These are phyloP conservation scores for Ophiodon elongatus DNA, from an alignment of 2,113 vertebrate genomes.

Conservation along the genomic window DNA sequence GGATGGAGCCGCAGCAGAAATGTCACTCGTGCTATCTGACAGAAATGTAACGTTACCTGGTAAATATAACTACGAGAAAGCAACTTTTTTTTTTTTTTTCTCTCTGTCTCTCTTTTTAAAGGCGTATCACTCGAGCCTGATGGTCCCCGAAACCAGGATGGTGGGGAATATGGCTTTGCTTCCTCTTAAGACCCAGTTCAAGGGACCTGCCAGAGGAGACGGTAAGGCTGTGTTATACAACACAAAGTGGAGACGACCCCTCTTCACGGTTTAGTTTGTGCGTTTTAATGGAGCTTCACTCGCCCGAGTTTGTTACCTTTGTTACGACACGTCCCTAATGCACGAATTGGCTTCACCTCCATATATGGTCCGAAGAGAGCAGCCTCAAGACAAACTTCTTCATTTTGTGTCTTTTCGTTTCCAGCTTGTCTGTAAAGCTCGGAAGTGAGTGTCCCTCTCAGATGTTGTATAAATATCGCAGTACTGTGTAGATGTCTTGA, in stretches of 20 bases:
- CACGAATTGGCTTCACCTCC: slow-evolving; percentile 44
- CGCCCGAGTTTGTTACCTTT: background rate
- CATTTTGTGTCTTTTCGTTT: background rate
- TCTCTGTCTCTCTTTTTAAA: slow-evolving; percentile 47
- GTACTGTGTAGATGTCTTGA: too few species aligned
- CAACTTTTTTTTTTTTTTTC: background rate
- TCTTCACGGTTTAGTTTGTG: background rate
- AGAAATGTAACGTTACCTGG: background rate
- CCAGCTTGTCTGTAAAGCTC: background rate
- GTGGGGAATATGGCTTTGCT: slow-evolving; percentile 97
- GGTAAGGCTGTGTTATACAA: slow-evolving; percentile 78
- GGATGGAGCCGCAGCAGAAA: background rate
- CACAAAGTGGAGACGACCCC: background rate
- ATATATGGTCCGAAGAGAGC: slow-evolving; percentile 64
- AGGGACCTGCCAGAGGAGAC: slow-evolving; percentile 95
- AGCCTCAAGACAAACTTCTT: slow-evolving; percentile 22
- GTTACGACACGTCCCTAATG: slow-evolving; percentile 41
- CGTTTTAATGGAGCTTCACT: too few species aligned
- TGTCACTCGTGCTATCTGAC: background rate
- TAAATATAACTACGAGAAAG: slow-evolving; percentile 17
- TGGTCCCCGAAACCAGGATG: slow-evolving; percentile 91
- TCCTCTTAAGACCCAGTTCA: slow-evolving; percentile 96
- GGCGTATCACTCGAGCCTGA: slow-evolving; percentile 96
- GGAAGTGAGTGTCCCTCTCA: background rate
- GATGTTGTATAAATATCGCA: too few species aligned